Conservation (phyloP, 1,140 invertebrate species). For the Cylas formicarius region DNA sequence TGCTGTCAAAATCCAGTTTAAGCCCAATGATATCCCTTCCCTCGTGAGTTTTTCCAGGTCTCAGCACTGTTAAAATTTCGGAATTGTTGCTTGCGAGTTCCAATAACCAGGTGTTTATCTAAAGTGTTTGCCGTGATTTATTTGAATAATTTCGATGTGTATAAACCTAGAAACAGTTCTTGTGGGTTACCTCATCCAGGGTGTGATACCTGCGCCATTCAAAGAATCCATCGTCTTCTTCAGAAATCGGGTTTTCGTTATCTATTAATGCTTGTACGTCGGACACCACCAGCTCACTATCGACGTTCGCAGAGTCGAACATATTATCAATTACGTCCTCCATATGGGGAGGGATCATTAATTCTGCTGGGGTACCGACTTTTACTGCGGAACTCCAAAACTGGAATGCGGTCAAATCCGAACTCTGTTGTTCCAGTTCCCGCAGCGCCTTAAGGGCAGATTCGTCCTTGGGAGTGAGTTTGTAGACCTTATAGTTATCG, state of each 20-base stretch:
- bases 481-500: conserved; percentile 29
- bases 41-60: conserved; percentile 52
- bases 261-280: conserved; percentile 39
- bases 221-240: conserved; percentile 2
- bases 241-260: conserved; percentile 18
- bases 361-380: conserved; percentile 25
- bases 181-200: conserved; percentile 16
- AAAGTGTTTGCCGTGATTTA: conserved; percentile 36
- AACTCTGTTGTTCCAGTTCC: conserved; percentile 14
- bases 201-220: conserved; percentile 21
- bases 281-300: conserved; percentile 33
- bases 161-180: neutral
- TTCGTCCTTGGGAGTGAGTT: conserved; percentile 23
- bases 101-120: conserved; percentile 47
- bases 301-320: conserved; percentile 16
- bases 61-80: conserved; percentile 44
- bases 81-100: conserved; percentile 43
- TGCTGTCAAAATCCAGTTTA: conserved; percentile 46
- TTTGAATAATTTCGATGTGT: conserved; percentile 15
- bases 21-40: conserved; percentile 55
- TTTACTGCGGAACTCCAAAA: conserved; percentile 26
- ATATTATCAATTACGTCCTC: conserved; percentile 24
- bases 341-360: conserved; percentile 39
- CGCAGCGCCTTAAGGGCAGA: conserved; percentile 19
- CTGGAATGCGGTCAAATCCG: conserved; percentile 15